Base-by-base conservation (phyloP, 2,113 vertebrate species). In the Pyrgilauda ruficollis region DNA sequence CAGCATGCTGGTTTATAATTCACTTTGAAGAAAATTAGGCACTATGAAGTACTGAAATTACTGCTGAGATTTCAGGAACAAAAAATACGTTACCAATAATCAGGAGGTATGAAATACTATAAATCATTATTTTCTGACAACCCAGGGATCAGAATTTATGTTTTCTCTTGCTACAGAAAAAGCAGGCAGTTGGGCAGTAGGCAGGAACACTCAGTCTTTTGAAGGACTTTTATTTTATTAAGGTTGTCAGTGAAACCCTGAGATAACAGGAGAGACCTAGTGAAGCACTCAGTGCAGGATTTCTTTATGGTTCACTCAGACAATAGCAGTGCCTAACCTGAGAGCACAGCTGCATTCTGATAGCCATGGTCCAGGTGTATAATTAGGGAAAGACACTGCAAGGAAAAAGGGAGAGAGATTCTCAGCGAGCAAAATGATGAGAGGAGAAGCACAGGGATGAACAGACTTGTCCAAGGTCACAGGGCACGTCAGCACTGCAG, bases 121-220 rank as follows among this genome's bases (percentile, higher is more conserved):
- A 87, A 94, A 83, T 56, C 35, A 37, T 83, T 73, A 26, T 86
- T 90, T 91, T 88, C 72, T 88, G 77, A 70, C 89, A 91, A 77
- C 14, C 9, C 31, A 59, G 37, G 27, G 58, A 85, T 73, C 19
- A 56, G 33, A 95, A 91, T 1, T 80, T 46, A 85, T 76, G 56
- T 3, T 85, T 96, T 53, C 73, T 85, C 62, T 27, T 55, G 70
- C 67, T 74, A 63, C 39, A 77, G 35, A 67, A 90, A 88, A 85
- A 74, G 64, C 47, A 90, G 78, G 37, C 33, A 66, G 59, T 26
- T 90, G 67, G 52, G 46, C 55, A 83, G 27, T 14, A 80, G 24
- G 59, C 43, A 84, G 66, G 55, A 80, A 73, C 1, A 1, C 31
- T 90, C 55, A 35, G 44, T 44, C 59, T 63, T 85, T 53, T 80